phyloP scores from a whole-genome alignment of 2,888 invertebrate species.

The Limnephilus auricula region DNA sequence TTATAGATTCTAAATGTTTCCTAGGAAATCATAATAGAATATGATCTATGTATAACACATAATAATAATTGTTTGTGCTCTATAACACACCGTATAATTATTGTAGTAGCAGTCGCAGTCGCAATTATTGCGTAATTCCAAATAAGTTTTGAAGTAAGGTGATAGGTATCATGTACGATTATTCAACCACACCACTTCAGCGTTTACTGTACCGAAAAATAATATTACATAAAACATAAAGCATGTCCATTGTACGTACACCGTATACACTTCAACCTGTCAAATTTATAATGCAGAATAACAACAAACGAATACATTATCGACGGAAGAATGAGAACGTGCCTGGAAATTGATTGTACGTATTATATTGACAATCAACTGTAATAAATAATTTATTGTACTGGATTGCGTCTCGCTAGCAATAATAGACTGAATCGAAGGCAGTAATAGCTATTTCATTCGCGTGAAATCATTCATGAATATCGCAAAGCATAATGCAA shows the following conservation, averaged over 20 bases:
- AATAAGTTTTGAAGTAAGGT: constrained; percentile 17
- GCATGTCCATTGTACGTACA: neutral
- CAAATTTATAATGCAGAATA: neutral
- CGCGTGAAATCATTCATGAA: constrained; percentile 13
- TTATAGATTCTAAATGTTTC: constrained; percentile 14
- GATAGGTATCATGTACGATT: neutral
- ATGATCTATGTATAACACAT: constrained; percentile 6
- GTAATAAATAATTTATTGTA: neutral
- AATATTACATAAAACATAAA: constrained; percentile 30
- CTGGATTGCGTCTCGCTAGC: neutral
- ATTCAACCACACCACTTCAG: constrained; percentile 3
- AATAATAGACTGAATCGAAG: neutral
- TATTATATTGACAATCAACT: neutral
- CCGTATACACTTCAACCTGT: neutral
- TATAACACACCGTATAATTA: constrained; percentile 31
- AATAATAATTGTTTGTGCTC: constrained; percentile 31
- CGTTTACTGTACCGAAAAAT: constrained; percentile 20
- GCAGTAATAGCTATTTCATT: neutral
- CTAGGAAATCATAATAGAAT: constrained; percentile 21
- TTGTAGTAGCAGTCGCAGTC: neutral
- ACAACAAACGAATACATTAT: neutral
- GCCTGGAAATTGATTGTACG: neutral
- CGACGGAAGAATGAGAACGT: neutral
- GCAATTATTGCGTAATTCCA: constrained; percentile 7
- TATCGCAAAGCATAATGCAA: neutral